A percentile compares a stretch with the other conserved stretches of the same genome.
phyloP scores from a whole-genome alignment of 2,888 invertebrate genomes.

The Tipula lateralis region DNA sequence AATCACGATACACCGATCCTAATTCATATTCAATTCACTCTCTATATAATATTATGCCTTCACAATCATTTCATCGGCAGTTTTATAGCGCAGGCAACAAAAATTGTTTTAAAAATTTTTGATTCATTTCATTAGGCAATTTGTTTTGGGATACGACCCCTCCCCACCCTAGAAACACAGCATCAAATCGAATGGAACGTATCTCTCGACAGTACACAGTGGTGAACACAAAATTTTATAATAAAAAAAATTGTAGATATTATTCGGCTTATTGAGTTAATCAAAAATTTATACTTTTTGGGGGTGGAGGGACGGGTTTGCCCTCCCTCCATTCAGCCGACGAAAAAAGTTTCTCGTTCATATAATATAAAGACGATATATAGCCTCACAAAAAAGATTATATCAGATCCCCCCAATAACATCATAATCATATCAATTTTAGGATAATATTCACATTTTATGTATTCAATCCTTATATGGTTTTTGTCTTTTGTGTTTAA shows the following conservation, averaged over 20 bases:
- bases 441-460: slow-evolving; percentile 5
- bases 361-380: not conserved
- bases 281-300: not conserved
- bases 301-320: no score
- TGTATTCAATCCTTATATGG: not conserved
- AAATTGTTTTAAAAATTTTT: not conserved
- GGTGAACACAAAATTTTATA: not conserved
- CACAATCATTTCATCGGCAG: not conserved
- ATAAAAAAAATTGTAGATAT: not conserved
- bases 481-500: not conserved
- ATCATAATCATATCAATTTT: slow-evolving; percentile 24
- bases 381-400: not conserved
- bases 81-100: not conserved
- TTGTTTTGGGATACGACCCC: not conserved
- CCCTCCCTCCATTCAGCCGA: not conserved
- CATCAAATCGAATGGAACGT: not conserved
- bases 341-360: not conserved
- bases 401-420: slow-evolving; percentile 5
- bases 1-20: not conserved
- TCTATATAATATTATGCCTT: not conserved
- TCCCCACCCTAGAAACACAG: not conserved
- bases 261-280: not conserved
- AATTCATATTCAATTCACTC: not conserved
- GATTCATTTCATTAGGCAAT: not conserved
- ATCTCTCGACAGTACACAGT: not conserved